These are phyloP conservation scores for Diabrotica undecimpunctata DNA, from an alignment of 1,140 invertebrate species.

Conservation along the genomic window DNA sequence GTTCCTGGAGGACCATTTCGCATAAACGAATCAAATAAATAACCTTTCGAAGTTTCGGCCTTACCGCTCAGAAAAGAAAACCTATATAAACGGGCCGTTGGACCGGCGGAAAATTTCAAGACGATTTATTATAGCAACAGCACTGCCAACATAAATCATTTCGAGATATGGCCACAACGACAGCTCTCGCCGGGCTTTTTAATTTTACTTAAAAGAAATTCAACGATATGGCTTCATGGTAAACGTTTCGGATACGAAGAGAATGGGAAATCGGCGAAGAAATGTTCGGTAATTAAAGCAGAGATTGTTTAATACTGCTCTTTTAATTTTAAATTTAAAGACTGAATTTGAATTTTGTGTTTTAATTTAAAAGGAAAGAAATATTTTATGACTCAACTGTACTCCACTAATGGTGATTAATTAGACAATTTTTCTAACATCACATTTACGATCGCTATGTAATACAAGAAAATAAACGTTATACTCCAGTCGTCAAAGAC, in stretches of 20 bases:
- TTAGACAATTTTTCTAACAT: no score
- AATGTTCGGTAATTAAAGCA: no score
- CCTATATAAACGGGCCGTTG: background rate
- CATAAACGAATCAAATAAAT: conserved; percentile 3
- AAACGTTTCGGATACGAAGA: background rate
- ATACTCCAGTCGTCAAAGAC: no score
- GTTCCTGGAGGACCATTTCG: background rate
- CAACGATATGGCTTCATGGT: background rate
- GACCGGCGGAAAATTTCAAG: background rate
- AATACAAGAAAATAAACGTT: no score
- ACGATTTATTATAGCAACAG: background rate
- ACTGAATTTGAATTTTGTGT: no score
- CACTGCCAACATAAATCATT: background rate
- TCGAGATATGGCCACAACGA: background rate
- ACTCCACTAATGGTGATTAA: no score
- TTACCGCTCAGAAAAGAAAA: background rate
- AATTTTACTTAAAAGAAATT: conserved; percentile 3
- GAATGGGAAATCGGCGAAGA: background rate
- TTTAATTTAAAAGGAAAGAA: no score
- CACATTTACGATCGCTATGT: no score
- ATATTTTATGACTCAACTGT: no score
- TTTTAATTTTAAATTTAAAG: no score
- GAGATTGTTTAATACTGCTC: no score
- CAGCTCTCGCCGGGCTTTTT: background rate
- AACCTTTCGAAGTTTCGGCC: background rate